phyloP scores from a whole-genome alignment of 2,113 vertebrate genomes.

The Genyomyrus donnyi region DNA sequence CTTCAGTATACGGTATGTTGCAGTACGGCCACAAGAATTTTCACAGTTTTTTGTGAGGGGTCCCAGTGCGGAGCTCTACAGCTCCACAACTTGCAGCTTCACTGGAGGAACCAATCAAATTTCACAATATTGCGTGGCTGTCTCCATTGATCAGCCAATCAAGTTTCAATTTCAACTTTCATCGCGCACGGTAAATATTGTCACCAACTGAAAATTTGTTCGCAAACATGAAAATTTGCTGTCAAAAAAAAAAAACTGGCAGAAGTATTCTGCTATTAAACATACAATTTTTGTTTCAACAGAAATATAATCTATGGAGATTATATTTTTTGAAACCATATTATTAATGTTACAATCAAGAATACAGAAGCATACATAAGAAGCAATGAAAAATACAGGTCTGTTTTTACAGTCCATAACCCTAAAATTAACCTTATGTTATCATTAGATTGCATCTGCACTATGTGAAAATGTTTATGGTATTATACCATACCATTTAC shows the following conservation, averaged over 20 bases:
- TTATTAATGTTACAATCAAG: background rate
- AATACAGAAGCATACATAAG: background rate
- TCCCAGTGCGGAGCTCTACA: too few relatives aligned
- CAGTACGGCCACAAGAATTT: too few relatives aligned
- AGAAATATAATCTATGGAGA: background rate
- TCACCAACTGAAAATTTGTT: background rate
- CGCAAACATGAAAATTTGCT: background rate
- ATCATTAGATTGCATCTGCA: background rate
- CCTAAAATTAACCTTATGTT: background rate
- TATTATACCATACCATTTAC: background rate
- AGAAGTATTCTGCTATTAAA: background rate
- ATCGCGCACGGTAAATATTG: background rate
- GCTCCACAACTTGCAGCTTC: too few relatives aligned
- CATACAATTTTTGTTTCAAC: background rate
- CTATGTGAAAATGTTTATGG: background rate
- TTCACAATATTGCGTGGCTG: too few relatives aligned
- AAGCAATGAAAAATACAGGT: background rate
- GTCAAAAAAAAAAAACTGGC: background rate
- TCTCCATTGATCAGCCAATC: too few relatives aligned
- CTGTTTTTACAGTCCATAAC: background rate
- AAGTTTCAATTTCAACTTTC: background rate
- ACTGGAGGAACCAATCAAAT: too few relatives aligned
- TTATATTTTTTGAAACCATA: background rate
- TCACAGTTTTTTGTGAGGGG: too few relatives aligned
- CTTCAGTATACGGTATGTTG: too few relatives aligned